Conservation (phyloP, 2,888 invertebrate genomes). For the Microplitis manilae region DNA sequence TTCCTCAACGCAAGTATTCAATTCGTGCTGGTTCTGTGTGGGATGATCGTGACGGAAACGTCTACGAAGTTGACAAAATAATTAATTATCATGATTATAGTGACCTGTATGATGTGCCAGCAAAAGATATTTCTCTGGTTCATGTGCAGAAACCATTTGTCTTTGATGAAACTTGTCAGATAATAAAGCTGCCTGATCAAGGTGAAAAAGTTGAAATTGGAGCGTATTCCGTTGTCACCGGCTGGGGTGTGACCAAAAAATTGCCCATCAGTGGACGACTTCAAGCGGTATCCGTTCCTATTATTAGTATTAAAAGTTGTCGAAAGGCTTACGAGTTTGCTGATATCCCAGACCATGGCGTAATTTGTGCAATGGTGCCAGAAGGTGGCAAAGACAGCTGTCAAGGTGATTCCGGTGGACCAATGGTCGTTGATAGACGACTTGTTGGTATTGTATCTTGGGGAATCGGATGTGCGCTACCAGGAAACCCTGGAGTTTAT, state of each 20-base stretch:
- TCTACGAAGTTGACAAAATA: conserved; percentile 72
- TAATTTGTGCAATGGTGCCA: conserved; percentile 75
- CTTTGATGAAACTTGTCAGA: conserved; percentile 70
- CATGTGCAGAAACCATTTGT: conserved; percentile 72
- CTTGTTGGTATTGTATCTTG: conserved; percentile 65
- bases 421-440: conserved; percentile 52
- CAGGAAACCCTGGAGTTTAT: conserved; percentile 66
- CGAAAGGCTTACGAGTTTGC: conserved; percentile 69
- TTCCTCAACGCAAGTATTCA: conserved; percentile 59
- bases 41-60: conserved; percentile 71
- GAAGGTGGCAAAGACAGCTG: conserved; percentile 73
- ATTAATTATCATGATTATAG: conserved; percentile 73
- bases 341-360: conserved; percentile 61
- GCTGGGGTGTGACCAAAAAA: conserved; percentile 56
- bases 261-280: conserved; percentile 55
- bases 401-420: conserved; percentile 64
- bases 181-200: conserved; percentile 70
- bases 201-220: conserved; percentile 51
- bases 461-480: conserved; percentile 74
- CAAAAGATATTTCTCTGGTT: conserved; percentile 74
- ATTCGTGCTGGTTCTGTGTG: conserved; percentile 75
- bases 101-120: conserved; percentile 50
- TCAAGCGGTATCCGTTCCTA: conserved; percentile 75
- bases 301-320: conserved; percentile 73
- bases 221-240: conserved; percentile 48